phyloP scores from a whole-genome alignment of 2,113 vertebrate genomes.

The Amazona guildingii region DNA sequence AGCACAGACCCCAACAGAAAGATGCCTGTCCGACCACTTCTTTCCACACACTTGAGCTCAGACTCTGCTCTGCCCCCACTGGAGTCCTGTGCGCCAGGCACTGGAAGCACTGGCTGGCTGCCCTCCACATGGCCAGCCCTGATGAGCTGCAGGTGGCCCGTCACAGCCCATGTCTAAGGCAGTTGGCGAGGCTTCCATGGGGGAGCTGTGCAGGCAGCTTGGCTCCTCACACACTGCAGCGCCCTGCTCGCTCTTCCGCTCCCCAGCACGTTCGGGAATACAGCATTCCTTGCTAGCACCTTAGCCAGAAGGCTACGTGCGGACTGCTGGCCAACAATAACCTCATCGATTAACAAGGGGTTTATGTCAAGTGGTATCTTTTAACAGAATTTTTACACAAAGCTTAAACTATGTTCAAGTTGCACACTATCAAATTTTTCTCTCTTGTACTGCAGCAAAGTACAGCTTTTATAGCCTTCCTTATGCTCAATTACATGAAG shows the following conservation, averaged over 20 bases:
- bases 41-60: not conserved
- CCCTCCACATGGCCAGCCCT: not conserved
- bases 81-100: not conserved
- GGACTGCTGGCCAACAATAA: not conserved
- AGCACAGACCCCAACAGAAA: not conserved
- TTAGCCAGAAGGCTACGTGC: not conserved
- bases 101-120: not conserved
- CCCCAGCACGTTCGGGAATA: not conserved
- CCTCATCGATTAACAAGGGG: conserved; percentile 1
- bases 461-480: not conserved
- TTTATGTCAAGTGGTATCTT: conserved; percentile 24
- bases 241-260: not conserved
- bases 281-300: conserved; percentile 21
- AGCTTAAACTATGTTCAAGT: conserved; percentile 12
- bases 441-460: not conserved
- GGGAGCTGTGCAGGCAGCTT: not conserved
- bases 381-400: conserved; percentile 20
- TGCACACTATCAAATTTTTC: not conserved
- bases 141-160: conserved; percentile 37
- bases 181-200: not conserved
- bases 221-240: not conserved
- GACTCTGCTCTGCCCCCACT: not conserved
- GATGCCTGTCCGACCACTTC: not conserved
- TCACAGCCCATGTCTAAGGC: not conserved
- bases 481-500: not conserved